Base-by-base conservation (phyloP, 2,113 vertebrate species). In the Oryzias woworae region DNA sequence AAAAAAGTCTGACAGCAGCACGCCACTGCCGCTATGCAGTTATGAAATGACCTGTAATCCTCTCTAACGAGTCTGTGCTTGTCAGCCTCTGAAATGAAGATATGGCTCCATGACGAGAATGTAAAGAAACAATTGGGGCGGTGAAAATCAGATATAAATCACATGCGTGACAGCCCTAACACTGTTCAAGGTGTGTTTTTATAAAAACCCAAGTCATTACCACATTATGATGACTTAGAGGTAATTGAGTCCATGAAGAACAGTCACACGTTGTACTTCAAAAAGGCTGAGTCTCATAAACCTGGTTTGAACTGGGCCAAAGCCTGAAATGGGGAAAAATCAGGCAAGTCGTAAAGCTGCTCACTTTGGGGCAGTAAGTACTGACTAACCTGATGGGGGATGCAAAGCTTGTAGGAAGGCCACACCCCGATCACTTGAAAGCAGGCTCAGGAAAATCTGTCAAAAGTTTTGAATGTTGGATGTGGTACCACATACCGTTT, bases 131-230 rank as follows among this genome's bases (percentile, higher is more conserved):
- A 69, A 77, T 50, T 52, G 44, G 4, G 22, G 7, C 18, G n/a
- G 22, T 20, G 36, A 24, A 22, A 26, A 36, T 80, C 62, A 69
- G 36, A 42, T 53, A 71, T 79, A 81, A 81, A 79, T 79, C 67
- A 63, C 15, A 57, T 28, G 45, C 67, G 78, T 84, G 70, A 85
- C 75, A 82, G 77, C 24, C 77, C 69, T 60, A 55, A 72, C 14
- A 1, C 48, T 73, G 43, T 56, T 69, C 60, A 5, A 55, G 63
- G 49, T 61, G 55, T 16, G 23, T 61, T 80, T 83, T 75, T 87
- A 88, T 69, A 58, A 73, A 73, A 82, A 43, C 60, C 46, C 22
- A 12, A 46, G 22, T 51, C 62, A 72, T 85, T 81, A 85, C 53
- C 1, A 17, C 64, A 59, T 83, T 62, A 76, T 85, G 84, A 81